A percentile compares a stretch with the other conserved stretches of the same genome.
phyloP scores from a whole-genome alignment of 2,888 invertebrate species.

The Ditula angustiorana region DNA sequence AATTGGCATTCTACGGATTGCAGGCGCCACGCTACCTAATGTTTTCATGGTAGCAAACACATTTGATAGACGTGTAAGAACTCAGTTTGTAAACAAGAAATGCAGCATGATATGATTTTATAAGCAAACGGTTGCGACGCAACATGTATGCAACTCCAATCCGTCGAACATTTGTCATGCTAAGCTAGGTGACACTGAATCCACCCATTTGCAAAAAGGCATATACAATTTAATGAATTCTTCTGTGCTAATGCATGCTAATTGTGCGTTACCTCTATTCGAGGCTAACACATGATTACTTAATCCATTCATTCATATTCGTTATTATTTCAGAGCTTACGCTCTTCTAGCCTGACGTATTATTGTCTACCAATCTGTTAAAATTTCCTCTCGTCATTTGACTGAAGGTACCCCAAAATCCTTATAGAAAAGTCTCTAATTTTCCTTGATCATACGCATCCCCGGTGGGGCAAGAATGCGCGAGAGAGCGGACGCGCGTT shows the following conservation, averaged over 20 bases:
- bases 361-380: no score
- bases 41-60: conserved; percentile 33
- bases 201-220: background rate
- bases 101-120: conserved; percentile 1
- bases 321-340: no score
- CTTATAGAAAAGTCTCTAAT: conserved; percentile 44
- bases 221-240: no score
- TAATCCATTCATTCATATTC: no score
- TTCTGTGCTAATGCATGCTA: no score
- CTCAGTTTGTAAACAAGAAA: background rate
- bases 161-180: background rate
- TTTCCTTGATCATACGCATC: conserved; percentile 45
- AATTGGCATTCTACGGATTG: conserved; percentile 60
- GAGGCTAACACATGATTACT: no score
- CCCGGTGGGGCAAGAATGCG: conserved; percentile 57
- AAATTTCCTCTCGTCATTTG: background rate
- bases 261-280: no score
- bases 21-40: conserved; percentile 43
- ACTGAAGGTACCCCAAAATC: no score
- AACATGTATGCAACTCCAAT: no score
- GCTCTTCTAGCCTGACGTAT: no score
- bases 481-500: conserved; percentile 70
- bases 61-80: conserved; percentile 11
- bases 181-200: background rate
- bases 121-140: no score